Evolutionary conservation across 1,140 invertebrate genomes (phyloP).

Genomic region (Polyergus mexicanus): DNA sequence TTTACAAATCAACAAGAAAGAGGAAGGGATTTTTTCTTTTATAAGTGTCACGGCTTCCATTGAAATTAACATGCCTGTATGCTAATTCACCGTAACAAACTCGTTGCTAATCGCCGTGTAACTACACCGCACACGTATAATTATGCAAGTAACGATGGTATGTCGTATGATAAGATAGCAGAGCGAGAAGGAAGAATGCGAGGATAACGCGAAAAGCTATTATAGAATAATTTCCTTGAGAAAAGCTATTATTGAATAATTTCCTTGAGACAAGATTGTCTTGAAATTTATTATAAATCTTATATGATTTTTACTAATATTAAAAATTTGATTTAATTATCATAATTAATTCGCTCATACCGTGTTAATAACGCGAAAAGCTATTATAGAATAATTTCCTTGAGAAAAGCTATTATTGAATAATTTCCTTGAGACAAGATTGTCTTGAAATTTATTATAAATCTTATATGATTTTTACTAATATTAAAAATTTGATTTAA

Average conservation of each 20-base stretch:
- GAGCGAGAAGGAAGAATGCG: neutral
- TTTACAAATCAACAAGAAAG: neutral
- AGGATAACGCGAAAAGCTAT: neutral
- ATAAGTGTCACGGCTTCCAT: neutral
- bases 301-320: neutral
- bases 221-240: neutral
- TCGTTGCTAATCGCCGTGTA: neutral
- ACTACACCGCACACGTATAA: neutral
- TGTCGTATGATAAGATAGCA: neutral
- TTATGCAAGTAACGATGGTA: neutral
- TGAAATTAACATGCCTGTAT: neutral
- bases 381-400: too few species aligned
- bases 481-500: neutral
- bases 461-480: neutral
- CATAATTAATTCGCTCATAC: neutral
- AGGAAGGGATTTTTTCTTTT: neutral
- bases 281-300: conserved; percentile 13
- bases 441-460: neutral
- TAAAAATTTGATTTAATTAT: neutral
- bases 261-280: neutral
- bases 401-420: neutral
- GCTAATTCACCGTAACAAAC: conserved; percentile 22
- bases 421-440: neutral
- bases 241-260: neutral
- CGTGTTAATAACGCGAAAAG: neutral